Base-by-base conservation (phyloP, 2,797 vertebrate species). In the Onychomys torridus region DNA sequence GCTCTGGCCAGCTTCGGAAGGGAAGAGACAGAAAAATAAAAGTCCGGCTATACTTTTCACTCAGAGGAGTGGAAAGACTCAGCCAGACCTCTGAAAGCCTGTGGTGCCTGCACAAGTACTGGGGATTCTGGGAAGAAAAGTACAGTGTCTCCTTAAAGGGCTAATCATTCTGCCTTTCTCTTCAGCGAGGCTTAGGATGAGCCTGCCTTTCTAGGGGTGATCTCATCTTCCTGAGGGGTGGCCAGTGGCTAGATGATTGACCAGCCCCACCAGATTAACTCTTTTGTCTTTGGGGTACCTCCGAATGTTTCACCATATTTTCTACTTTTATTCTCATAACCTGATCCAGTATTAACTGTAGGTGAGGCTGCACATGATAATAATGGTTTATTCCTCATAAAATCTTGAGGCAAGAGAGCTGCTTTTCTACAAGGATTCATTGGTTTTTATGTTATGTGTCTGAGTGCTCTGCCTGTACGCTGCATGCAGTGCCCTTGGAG, bases 391-490 rank as follows among this genome's bases (percentile, higher is more conserved):
- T 17, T 75, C 29, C 12, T 63, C 52, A 27, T 9, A 75, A 81
- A 85, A 79, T 46, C 82, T 85, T 85, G 43, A 89, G 65, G 43
- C 25, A 57, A 14, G 73, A 81, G 87, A 82, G 4, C 63, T 55
- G 32, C 5, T 34, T 49, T 67, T 85, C 82, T 67, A 23, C 65
- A 85, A 23, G n/a, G 40, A 65, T 84, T 34, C 65, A 34, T 46
- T 65, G 11, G 11, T 84, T 46, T 84, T 65, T 65, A 32, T 65
- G 65, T 43, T 43, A 61, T 40, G 37, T 43, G 59, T 84, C 37
- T 40, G 6, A 61, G 37, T 63, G 59, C 46, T 84, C 21, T 32
- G 27, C 40, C 40, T 65, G 8, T 14, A 17, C 29, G 29, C 21
- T 43, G 59, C 37, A 43, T 32, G 37, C 81, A 63, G 25, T 65